A percentile compares a stretch with the other conserved stretches of the same genome.
Conservation (phyloP, 1,140 invertebrate species). For the Melipona quadrifasciata region DNA sequence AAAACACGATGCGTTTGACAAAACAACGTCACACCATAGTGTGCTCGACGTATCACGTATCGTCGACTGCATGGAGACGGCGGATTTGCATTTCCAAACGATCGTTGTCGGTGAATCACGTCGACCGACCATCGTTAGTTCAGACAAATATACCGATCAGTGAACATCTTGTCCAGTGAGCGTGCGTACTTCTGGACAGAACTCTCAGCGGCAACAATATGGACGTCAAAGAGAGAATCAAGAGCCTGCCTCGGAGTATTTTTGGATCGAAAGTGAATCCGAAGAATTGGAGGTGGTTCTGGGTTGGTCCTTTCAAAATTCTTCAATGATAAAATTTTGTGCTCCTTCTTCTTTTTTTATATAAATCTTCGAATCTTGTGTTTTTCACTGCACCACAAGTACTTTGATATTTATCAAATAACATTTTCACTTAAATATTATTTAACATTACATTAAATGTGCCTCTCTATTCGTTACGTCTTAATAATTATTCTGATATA, state of each 20-base stretch:
- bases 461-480: too few species aligned
- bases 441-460: too few species aligned
- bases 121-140: background rate
- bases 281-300: conserved; percentile 69
- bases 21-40: background rate
- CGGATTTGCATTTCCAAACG: background rate
- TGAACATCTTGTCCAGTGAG: too few species aligned
- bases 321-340: background rate
- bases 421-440: too few species aligned
- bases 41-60: too few species aligned
- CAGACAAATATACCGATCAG: background rate
- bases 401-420: too few species aligned
- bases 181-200: background rate
- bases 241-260: conserved; percentile 63
- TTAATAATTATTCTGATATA: too few species aligned
- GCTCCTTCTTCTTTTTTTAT: too few species aligned
- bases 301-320: conserved; percentile 58
- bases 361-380: too few species aligned
- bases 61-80: background rate
- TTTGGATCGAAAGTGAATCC: conserved; percentile 69
- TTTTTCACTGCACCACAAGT: too few species aligned
- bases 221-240: conserved; percentile 68
- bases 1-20: too few species aligned
- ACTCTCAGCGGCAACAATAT: conserved; percentile 33
- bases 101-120: conserved; percentile 11